phyloP scores from a whole-genome alignment of 2,113 vertebrate genomes.

The Pelvicachromis taeniatus region DNA sequence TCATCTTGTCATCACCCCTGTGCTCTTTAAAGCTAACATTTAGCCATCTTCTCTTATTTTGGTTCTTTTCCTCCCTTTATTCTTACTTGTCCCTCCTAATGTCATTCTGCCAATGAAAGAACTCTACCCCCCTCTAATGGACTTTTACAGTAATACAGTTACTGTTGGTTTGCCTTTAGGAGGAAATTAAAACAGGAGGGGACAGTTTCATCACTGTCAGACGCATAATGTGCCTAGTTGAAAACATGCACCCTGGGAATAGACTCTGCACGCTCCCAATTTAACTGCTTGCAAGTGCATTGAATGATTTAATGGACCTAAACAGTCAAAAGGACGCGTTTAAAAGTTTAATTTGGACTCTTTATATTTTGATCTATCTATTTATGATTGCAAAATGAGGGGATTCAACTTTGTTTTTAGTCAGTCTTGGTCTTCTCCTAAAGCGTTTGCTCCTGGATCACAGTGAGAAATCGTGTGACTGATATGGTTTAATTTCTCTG shows the following conservation, averaged over 20 bases:
- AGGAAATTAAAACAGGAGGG: constrained; percentile 5
- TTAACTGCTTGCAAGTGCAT: not conserved
- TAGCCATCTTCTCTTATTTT: not conserved
- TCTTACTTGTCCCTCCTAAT: not conserved
- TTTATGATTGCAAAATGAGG: not conserved
- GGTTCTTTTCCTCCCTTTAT: not conserved
- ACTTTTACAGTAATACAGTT: not conserved
- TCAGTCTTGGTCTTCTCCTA: not conserved
- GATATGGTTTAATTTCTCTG: not conserved
- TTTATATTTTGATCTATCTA: not conserved
- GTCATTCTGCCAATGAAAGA: not conserved
- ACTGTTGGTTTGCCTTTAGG: not conserved
- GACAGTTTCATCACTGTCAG: constrained; percentile 18
- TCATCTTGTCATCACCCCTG: not conserved
- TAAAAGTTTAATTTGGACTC: not conserved
- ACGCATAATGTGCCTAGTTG: constrained; percentile 10
- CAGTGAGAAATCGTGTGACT: not conserved
- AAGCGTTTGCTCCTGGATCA: not conserved
- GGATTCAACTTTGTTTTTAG: not conserved
- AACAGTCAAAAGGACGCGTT: not conserved
- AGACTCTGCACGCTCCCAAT: not conserved
- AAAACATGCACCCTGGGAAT: constrained; percentile 13
- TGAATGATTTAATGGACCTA: not conserved
- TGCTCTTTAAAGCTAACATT: not conserved
- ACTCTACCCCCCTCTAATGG: constrained; percentile 31